A percentile compares a stretch with the other conserved stretches of the same genome.
Evolutionary conservation across 35 echinoderm and acorn worm species (phyloP).

Genomic region (Diadema setosum): DNA sequence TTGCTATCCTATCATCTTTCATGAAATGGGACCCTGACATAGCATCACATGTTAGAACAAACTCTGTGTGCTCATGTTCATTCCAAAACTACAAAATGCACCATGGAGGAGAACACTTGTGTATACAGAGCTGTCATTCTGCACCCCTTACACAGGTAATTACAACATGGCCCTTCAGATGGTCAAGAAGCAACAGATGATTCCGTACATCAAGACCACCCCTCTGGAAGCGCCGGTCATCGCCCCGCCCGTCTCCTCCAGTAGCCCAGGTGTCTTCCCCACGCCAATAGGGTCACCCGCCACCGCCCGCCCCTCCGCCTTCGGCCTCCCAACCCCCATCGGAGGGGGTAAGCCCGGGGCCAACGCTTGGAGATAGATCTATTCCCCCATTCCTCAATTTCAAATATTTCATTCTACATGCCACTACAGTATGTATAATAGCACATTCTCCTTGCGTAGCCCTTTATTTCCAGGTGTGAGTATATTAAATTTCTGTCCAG

Average conservation of each 20-base stretch:
- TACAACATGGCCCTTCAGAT: constrained; percentile 80
- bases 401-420: not conserved
- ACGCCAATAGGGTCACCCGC: not conserved
- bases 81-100: not conserved
- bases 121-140: too few relatives aligned
- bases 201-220: constrained; percentile 56
- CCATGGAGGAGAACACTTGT: not conserved
- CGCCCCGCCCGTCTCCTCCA: not conserved
- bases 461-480: not conserved
- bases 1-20: too few relatives aligned
- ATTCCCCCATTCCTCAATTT: not conserved
- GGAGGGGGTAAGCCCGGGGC: not conserved
- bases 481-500: too few relatives aligned
- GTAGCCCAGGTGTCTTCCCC: not conserved
- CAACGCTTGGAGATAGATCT: not conserved
- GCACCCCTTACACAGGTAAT: constrained; percentile 31
- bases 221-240: not conserved
- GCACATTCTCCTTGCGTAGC: too few relatives aligned
- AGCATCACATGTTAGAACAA: too few relatives aligned
- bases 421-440: too few relatives aligned
- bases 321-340: not conserved
- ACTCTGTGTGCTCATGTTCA: not conserved
- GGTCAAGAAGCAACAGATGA: constrained; percentile 93
- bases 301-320: not conserved
- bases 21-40: too few relatives aligned